Evolutionary conservation across 2,888 invertebrate genomes (phyloP), one percentile per base, ranked within the genome.

Genomic region (Oligia fasciuncula): DNA sequence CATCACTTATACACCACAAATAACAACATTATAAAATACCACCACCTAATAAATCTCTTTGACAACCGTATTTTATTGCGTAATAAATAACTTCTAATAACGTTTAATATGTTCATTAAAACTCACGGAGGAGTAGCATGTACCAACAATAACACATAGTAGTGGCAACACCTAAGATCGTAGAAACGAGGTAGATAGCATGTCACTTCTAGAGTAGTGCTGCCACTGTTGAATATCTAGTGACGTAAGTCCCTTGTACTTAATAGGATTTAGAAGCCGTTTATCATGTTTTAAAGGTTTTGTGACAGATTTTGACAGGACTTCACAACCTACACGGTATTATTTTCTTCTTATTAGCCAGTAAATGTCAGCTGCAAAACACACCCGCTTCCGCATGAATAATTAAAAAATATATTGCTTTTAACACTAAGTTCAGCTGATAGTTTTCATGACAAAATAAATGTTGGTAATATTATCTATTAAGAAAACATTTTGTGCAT

Each of bases 41-140:
- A 66, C 43, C 72, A 60, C 49, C 60, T 43, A 73, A 68, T 85
- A 85, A 73, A 83, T 85, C 79, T 77, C 67, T 85, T 68, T 82
- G 84, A 81, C 79, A 85, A 70, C 72, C 13, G 75, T 71, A 80
- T 83, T 85, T 86, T 77, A 85, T 85, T 77, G 35, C 80, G 75
- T 65, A 73, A 83, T 85, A 85, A 86, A 85, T 86, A 77, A 86
- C 86, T 57, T 73, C 35, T 76, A 82, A 79, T 79, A 83, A 74
- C 54, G 71, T 67, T 66, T 75, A 86, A 73, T 75, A 77, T 73
- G 75, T 73, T 63, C 78, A 69, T 46, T 79, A 67, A 73, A 74
- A 82, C 67, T 80, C 73, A 86, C 70, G 3, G 17, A 57, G 14
- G 17, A 82, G 57, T 35, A 40, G n/a, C 54, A 57, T 71, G 67